Base-by-base conservation (phyloP, 2,113 vertebrate genomes). In the Oenanthe melanoleuca region DNA sequence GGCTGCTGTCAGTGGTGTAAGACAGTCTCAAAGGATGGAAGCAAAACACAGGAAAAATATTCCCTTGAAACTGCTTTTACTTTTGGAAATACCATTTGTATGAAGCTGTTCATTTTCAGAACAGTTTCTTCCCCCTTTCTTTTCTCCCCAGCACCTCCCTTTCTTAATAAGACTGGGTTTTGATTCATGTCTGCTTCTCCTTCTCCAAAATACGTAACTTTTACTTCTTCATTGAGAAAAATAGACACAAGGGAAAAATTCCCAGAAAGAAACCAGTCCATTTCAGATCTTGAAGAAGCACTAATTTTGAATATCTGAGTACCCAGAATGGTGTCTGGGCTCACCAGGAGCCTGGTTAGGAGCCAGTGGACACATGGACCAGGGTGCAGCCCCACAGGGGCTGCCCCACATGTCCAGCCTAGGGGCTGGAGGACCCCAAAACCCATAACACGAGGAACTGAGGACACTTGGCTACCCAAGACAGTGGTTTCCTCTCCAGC, bases 381-480 rank as follows among this genome's bases (percentile, higher is more conserved):
- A 38, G 45, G 17, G 17, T 92, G 38, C 52, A 69, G 50, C 37
- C 33, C 24, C 3, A 2, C 16, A 37, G 50, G 6, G 8, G 50
- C 4, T 42, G 22, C 15, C 38, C 59, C 31, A n/a, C 1, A 18
- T 26, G 10, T 45, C 33, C 12, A 19, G 29, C 16, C n/a, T 42
- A 74, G 47, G 16, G 44, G 44, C 19, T 45, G 29, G 6, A 17
- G 22, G 4, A 81, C 14, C 22, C 29, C 44, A 60, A 47, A 53
- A 45, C 20, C 9, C 8, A 1, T 6, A 64, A 24, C 25, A 53
- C 0, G 0, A 88, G n/a, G 18, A 82, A 52, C 6, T 1, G 3
- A 74, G 23, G 38, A 59, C 20, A 25, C 3, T 42, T 60, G 44
- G 38, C 38, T 79, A 28, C 47, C 24, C 57, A 64, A 56, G 7